A percentile compares a stretch with the other conserved stretches of the same genome.
Evolutionary conservation across 1,140 invertebrate species (phyloP).

Genomic region (Medauroidea extradentata): DNA sequence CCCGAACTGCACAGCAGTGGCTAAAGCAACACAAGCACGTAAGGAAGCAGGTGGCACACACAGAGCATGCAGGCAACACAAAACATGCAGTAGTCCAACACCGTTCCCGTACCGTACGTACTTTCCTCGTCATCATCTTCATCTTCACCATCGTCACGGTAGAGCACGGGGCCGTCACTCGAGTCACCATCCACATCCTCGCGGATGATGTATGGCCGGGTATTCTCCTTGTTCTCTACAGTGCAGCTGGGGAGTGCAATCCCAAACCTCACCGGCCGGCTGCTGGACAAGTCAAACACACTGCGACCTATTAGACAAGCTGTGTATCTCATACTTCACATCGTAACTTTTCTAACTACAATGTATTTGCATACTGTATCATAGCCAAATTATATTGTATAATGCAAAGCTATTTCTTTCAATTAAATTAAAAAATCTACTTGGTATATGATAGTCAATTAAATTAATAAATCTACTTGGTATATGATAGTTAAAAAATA

Average conservation of each 20-base stretch:
- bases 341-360: too few relatives aligned
- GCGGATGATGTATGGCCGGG: constrained; percentile 66
- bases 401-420: too few relatives aligned
- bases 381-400: too few relatives aligned
- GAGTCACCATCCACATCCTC: constrained; percentile 55
- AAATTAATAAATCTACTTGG: too few relatives aligned
- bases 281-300: constrained; percentile 44
- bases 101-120: constrained; percentile 21
- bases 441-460: too few relatives aligned
- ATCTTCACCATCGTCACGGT: constrained; percentile 75
- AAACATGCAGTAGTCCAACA: constrained; percentile 7
- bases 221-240: constrained; percentile 80
- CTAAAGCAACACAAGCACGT: too few relatives aligned
- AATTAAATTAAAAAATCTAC: too few relatives aligned
- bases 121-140: constrained; percentile 65
- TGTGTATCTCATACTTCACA: too few relatives aligned
- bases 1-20: too few relatives aligned
- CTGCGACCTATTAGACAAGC: background rate
- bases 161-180: constrained; percentile 65
- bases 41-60: too few relatives aligned
- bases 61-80: background rate
- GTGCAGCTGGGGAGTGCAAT: constrained; percentile 60
- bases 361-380: too few relatives aligned
- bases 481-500: too few relatives aligned
- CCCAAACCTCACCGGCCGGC: constrained; percentile 72